phyloP scores from a whole-genome alignment of 2,113 vertebrate genomes.

The Phyllostomus hastatus region DNA sequence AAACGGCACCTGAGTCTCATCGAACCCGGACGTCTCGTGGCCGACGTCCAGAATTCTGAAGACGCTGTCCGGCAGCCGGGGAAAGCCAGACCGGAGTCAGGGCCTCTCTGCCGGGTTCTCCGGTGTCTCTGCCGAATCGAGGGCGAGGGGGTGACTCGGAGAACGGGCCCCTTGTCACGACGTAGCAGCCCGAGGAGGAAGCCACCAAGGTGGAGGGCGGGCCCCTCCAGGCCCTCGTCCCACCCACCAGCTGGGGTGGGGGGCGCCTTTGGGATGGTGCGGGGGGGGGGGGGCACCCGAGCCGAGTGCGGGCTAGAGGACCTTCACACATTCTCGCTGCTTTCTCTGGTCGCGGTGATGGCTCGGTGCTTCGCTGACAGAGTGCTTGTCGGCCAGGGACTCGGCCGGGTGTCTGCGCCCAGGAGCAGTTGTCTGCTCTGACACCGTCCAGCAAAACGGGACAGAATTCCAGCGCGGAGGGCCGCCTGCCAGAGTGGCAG shows the following conservation, averaged over 20 bases:
- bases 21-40: not conserved
- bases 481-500: no score
- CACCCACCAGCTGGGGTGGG: no score
- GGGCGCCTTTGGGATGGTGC: not conserved
- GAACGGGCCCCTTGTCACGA: not conserved
- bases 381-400: not conserved
- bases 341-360: not conserved
- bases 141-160: not conserved
- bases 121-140: not conserved
- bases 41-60: not conserved
- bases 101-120: not conserved
- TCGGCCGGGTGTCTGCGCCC: no score
- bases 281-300: not conserved
- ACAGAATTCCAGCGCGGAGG: no score
- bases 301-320: not conserved
- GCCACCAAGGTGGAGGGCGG: not conserved
- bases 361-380: not conserved
- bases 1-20: not conserved
- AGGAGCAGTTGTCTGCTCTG: not conserved
- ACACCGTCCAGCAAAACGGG: not conserved
- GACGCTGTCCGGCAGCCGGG: not conserved
- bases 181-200: not conserved
- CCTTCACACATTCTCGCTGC: not conserved
- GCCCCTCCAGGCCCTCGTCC: not conserved
- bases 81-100: not conserved